Evolutionary conservation across 2,888 invertebrate genomes (phyloP).

Genomic region (Xestia xanthographa): DNA sequence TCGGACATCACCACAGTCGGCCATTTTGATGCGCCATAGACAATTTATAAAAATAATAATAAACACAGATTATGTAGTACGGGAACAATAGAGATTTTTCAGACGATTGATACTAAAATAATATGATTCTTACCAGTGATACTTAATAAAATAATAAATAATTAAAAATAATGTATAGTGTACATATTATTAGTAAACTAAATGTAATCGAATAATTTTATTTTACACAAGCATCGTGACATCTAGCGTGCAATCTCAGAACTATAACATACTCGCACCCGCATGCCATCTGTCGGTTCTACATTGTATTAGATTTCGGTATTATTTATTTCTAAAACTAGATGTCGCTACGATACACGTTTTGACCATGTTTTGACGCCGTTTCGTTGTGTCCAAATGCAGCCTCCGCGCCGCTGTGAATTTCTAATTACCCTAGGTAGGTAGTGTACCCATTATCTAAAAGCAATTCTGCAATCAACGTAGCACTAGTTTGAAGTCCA

Average conservation of each 20-base stretch:
- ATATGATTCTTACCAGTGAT: not conserved
- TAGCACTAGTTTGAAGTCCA: not conserved
- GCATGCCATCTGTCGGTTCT: constrained; percentile 4
- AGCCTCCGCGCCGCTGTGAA: no score
- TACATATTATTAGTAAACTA: not conserved
- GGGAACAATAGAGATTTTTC: constrained; percentile 13
- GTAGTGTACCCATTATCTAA: no score
- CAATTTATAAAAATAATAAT: constrained; percentile 67
- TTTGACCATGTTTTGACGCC: no score
- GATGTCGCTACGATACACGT: constrained; percentile 21
- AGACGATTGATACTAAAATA: not conserved
- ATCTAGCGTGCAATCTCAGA: constrained; percentile 9
- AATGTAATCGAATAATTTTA: not conserved
- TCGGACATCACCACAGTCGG: constrained; percentile 87
- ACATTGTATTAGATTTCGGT: not conserved
- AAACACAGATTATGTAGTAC: constrained; percentile 55
- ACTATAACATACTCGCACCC: not conserved
- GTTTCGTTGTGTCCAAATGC: no score
- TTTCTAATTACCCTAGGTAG: no score
- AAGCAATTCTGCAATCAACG: not conserved
- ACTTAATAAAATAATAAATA: not conserved
- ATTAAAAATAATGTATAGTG: not conserved
- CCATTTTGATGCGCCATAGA: constrained; percentile 89
- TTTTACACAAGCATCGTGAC: not conserved
- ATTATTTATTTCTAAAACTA: constrained; percentile 6